phyloP scores from a whole-genome alignment of 2,797 vertebrate species.

The Sebastolobus altivelis region DNA sequence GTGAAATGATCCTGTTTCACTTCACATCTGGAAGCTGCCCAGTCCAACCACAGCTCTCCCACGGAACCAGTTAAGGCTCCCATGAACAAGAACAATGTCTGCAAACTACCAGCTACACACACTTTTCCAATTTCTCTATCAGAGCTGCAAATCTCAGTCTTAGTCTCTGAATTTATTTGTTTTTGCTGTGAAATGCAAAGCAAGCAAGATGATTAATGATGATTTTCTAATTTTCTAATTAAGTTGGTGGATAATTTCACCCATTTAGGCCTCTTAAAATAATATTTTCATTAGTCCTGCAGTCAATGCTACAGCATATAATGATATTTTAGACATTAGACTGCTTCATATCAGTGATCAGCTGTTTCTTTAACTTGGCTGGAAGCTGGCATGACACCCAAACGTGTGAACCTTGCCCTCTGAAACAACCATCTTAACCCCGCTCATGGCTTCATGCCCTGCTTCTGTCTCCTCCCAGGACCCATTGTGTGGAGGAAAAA shows the following conservation, averaged over 20 bases:
- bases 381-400: conserved; percentile 5
- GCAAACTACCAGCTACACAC: conserved; percentile 4
- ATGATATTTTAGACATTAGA: background rate
- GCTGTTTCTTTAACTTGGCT: conserved; percentile 20
- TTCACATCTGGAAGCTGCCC: conserved; percentile 62
- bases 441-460: background rate
- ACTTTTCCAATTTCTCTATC: conserved; percentile 30
- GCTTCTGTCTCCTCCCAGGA: background rate
- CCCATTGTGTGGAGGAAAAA: background rate
- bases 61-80: conserved; percentile 11
- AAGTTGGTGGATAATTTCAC: background rate
- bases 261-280: background rate
- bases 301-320: background rate
- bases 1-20: conserved; percentile 5
- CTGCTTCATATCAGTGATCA: background rate
- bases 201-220: background rate
- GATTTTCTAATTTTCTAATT: background rate
- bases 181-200: background rate
- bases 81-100: conserved; percentile 15
- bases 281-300: background rate
- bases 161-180: background rate
- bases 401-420: conserved; percentile 15
- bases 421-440: conserved; percentile 10
- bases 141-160: conserved; percentile 7
- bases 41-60: conserved; percentile 32